These are phyloP conservation scores for Craterocephalus amniculus DNA, from an alignment of 2,797 vertebrate genomes.

Conservation along the genomic window DNA sequence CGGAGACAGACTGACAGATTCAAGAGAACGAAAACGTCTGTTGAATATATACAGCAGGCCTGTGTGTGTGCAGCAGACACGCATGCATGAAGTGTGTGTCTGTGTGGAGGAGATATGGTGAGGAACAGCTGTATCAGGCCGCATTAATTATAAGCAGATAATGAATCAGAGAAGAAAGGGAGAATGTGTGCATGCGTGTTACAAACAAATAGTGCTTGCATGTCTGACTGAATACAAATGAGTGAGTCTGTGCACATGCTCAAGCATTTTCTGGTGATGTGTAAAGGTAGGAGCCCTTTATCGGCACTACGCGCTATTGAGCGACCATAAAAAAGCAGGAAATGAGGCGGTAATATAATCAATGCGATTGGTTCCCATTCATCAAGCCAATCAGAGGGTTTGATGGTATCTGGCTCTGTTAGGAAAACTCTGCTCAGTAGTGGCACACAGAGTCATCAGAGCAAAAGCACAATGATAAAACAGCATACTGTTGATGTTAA, in stretches of 20 bases:
- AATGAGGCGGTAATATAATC: slow-evolving; percentile 76
- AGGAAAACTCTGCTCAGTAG: slow-evolving; percentile 9
- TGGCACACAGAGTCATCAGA: background rate
- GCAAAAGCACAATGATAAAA: slow-evolving; percentile 20
- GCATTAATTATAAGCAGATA: slow-evolving; percentile 84
- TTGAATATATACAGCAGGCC: slow-evolving; percentile 33
- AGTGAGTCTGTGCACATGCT: background rate
- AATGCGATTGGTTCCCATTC: slow-evolving; percentile 64
- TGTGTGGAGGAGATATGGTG: slow-evolving; percentile 60
- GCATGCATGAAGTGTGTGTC: slow-evolving; percentile 12
- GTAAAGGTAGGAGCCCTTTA: slow-evolving; percentile 56
- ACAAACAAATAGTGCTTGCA: slow-evolving; percentile 10
- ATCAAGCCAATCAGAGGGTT: slow-evolving; percentile 64
- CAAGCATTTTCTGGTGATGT: slow-evolving; percentile 11
- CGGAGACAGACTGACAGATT: slow-evolving; percentile 35
- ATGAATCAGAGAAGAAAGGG: slow-evolving; percentile 77
- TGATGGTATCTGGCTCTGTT: slow-evolving; percentile 43
- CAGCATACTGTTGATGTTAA: background rate
- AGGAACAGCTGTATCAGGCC: slow-evolving; percentile 71
- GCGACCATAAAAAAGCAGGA: slow-evolving; percentile 69
- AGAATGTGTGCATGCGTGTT: slow-evolving; percentile 13
- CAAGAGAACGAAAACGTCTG: slow-evolving; percentile 28
- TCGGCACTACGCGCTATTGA: slow-evolving; percentile 69
- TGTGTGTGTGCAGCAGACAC: background rate
- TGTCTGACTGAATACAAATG: slow-evolving; percentile 21